Conservation (phyloP, 2,113 vertebrate genomes). For the Puma concolor region DNA sequence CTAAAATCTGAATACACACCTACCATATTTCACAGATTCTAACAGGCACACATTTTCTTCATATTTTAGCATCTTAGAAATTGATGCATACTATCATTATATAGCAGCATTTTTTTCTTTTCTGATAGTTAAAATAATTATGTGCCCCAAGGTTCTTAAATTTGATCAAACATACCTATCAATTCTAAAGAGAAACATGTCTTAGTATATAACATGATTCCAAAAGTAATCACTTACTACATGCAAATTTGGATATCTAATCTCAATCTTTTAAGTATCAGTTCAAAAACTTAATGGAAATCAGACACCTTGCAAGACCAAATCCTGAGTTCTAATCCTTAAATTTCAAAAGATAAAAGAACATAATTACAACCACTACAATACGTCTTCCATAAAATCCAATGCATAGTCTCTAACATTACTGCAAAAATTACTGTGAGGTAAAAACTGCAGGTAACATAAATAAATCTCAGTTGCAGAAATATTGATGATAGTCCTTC, state of each 20-base stretch:
- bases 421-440: neutral
- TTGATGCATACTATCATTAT: neutral
- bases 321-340: neutral
- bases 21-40: neutral
- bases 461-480: neutral
- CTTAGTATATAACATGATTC: neutral
- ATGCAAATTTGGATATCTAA: neutral
- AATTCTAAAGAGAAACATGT: neutral
- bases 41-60: neutral
- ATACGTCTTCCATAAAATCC: neutral
- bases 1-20: neutral
- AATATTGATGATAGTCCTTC: neutral
- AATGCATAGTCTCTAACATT: neutral
- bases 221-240: neutral
- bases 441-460: neutral
- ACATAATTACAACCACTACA: neutral
- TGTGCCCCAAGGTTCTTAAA: neutral
- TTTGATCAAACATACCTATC: neutral
- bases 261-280: neutral
- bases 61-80: neutral
- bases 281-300: neutral
- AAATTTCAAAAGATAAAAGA: neutral
- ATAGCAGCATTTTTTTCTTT: neutral
- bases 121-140: neutral
- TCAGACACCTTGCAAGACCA: neutral